Evolutionary conservation across 2,888 invertebrate genomes (phyloP).

Genomic region (Cosmopolites sordidus): DNA sequence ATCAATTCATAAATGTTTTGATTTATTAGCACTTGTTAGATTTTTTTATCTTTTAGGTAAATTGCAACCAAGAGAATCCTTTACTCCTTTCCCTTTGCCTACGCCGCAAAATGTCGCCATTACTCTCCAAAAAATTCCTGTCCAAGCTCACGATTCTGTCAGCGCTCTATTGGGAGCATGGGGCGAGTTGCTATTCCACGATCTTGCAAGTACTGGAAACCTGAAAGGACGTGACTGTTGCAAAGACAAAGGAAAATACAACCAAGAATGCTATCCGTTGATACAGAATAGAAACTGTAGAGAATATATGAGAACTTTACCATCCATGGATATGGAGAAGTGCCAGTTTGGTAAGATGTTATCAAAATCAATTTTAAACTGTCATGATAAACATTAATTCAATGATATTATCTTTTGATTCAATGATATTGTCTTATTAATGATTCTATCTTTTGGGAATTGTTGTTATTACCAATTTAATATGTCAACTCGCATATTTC

Average conservation of each 20-base stretch:
- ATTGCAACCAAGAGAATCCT: slow-evolving; percentile 51
- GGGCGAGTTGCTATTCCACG: slow-evolving; percentile 72
- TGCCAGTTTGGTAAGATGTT: slow-evolving; percentile 63
- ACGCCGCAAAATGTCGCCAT: slow-evolving; percentile 58
- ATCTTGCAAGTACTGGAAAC: slow-evolving; percentile 65
- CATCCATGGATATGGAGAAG: slow-evolving; percentile 58
- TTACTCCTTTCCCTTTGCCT: slow-evolving; percentile 58
- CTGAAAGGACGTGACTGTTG: slow-evolving; percentile 53
- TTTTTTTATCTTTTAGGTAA: slow-evolving; percentile 49
- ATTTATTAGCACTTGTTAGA: too few relatives aligned
- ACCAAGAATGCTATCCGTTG: slow-evolving; percentile 55
- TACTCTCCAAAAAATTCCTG: slow-evolving; percentile 54
- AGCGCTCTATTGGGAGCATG: slow-evolving; percentile 75
- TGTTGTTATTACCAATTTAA: too few relatives aligned
- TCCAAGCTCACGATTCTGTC: slow-evolving; percentile 65
- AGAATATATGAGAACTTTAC: slow-evolving; percentile 68
- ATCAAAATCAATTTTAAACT: too few relatives aligned
- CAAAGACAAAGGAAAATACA: slow-evolving; percentile 40
- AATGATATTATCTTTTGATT: too few relatives aligned
- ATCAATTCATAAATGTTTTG: too few relatives aligned
- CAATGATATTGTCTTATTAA: too few relatives aligned
- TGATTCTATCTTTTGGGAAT: too few relatives aligned
- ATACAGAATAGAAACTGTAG: slow-evolving; percentile 45
- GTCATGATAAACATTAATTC: too few relatives aligned
- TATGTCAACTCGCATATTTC: too few relatives aligned